Base-by-base conservation (phyloP, 2,888 invertebrate genomes). In the Scaptomyza reducta region DNA sequence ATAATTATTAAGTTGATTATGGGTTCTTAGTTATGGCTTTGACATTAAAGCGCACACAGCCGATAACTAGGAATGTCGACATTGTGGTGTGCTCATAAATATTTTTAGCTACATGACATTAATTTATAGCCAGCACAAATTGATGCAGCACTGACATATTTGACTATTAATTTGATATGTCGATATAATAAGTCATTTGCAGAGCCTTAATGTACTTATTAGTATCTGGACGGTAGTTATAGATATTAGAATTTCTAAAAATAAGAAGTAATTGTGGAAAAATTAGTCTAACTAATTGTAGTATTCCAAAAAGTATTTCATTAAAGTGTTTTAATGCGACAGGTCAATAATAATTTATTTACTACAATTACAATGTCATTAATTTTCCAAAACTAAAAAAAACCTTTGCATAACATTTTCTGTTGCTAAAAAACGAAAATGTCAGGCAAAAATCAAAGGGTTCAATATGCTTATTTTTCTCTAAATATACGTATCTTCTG, bases 1-100 rank as follows among this genome's bases (percentile, higher is more conserved):
- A 51, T 60, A 68, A 60, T 67, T 73, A 58, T 67, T 46, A 38
- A 41, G 29, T 47, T 41, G 49, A 41, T 49, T 58, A 54, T n/a
- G 47, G 41, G 10, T 11, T 14, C 6, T n/a, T n/a, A 1, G 44
- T n/a, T 3, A 10, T 11, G 61, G 44, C 18, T 18, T 44, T 40
- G 72, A 50, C 65, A 65, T 18, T 35, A 29, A 29, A n/a, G 51
- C 31, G 14, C 14, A 16, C 22, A 42, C 40, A 71, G 40, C 31
- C 18, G 57, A 45, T 71, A 54, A 57, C 29, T n/a, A 10, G n/a
- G 13, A 6, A 25, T 6, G 3, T 44, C 54, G 40, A 31, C 41
- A 41, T 13, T 33, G 33, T 11, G 7, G 27, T 7, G 27, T 11
- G 11, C 4, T 29, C 46, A 46, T 46, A 29, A 29, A 46, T 29